Evolutionary conservation across 2,113 vertebrate species (phyloP).

Genomic region (Corythoichthys intestinalis): DNA sequence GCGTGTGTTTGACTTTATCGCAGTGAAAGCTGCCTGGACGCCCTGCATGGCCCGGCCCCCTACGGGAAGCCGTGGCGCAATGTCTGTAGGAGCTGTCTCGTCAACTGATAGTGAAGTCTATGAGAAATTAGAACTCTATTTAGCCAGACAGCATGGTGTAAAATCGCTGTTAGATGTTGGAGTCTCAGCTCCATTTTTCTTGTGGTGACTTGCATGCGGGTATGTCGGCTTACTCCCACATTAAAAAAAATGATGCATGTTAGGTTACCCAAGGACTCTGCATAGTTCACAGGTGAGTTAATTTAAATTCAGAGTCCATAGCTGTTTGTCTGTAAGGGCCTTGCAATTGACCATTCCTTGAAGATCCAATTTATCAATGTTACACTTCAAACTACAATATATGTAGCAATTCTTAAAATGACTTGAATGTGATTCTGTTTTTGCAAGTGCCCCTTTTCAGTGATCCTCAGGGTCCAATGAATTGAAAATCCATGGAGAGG

Average conservation of each 20-base stretch:
- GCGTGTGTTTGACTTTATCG: too few species aligned
- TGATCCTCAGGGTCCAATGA: conserved; percentile 30
- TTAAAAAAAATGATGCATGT: background rate
- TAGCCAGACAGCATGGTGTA: background rate
- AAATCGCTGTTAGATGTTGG: background rate
- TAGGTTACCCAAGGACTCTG: background rate
- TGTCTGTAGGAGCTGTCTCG: too few species aligned
- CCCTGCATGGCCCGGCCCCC: too few species aligned
- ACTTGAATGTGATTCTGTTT: conserved; percentile 7
- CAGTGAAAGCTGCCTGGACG: too few species aligned
- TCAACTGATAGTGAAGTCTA: too few species aligned
- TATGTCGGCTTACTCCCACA: too few species aligned
- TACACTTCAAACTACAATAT: background rate
- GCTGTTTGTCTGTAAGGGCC: background rate
- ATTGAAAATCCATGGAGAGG: conserved; percentile 34
- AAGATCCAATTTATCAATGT: background rate
- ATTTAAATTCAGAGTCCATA: background rate
- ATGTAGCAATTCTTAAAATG: conserved; percentile 5
- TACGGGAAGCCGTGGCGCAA: too few species aligned
- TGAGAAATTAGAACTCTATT: background rate
- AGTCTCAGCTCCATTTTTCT: background rate
- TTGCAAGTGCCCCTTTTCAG: conserved; percentile 5
- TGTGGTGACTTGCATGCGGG: too few species aligned
- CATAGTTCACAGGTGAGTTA: background rate
- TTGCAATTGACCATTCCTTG: background rate